These are phyloP conservation scores for Grapholita molesta DNA, from an alignment of 1,140 invertebrate species.

Conservation along the genomic window DNA sequence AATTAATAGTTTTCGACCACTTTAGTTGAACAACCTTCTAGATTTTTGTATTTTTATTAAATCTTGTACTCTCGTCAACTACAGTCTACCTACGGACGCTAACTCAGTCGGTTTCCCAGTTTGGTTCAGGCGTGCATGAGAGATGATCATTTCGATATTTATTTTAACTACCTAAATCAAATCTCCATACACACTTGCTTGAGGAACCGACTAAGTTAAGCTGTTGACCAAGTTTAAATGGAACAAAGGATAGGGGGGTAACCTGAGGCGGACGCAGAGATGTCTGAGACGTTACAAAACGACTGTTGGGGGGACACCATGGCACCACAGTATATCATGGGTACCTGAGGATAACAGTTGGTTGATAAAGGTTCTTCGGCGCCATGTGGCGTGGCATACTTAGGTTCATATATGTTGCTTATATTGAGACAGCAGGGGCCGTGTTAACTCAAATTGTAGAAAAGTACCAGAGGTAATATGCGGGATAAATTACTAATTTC, in stretches of 20 bases:
- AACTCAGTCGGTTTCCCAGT: background rate
- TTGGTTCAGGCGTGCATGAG: no score
- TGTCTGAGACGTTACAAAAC: slow-evolving; percentile 68
- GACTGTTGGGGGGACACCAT: slow-evolving; percentile 71
- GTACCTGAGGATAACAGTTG: slow-evolving; percentile 57
- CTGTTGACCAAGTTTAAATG: background rate
- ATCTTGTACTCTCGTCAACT: background rate
- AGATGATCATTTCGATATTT: no score
- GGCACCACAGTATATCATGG: slow-evolving; percentile 67
- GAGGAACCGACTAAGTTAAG: background rate
- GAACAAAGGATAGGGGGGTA: slow-evolving; percentile 13
- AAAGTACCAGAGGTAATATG: no score
- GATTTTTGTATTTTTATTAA: background rate
- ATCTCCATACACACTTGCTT: background rate
- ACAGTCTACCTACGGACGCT: no score
- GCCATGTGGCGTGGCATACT: no score
- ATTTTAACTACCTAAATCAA: no score
- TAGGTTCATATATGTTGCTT: no score
- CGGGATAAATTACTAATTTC: no score
- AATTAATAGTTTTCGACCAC: background rate
- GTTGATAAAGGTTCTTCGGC: no score
- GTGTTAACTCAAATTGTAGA: no score
- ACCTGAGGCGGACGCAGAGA: slow-evolving; percentile 66
- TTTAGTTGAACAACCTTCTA: background rate
- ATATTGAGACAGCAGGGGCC: no score